Percentiles rank a stretch among this genome's conserved stretches.
Conservation (phyloP, 2,888 invertebrate species). For the Ramazzottius varieornatus region DNA sequence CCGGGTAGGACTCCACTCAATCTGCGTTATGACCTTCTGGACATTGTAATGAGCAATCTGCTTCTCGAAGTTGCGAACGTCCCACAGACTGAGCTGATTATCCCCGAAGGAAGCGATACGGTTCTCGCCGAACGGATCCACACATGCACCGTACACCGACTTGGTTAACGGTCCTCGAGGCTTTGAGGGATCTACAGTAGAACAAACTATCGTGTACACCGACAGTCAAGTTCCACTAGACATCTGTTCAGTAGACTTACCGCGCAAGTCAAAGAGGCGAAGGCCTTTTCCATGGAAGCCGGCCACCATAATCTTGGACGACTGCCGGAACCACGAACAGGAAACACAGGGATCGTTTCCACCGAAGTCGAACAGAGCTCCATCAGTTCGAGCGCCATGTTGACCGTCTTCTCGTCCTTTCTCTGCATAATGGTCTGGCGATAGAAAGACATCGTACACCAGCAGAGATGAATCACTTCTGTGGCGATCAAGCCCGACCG, state of each 20-base stretch:
- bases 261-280: conserved; percentile 63
- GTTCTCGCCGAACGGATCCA: conserved; percentile 47
- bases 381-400: neutral
- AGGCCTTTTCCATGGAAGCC: conserved; percentile 69
- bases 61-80: conserved; percentile 4
- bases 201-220: no score
- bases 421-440: neutral
- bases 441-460: neutral
- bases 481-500: conserved; percentile 6
- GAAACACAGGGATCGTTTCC: neutral
- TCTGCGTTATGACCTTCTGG: neutral
- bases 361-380: neutral
- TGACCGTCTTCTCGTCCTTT: neutral
- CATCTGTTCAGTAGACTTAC: no score
- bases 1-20: conserved; percentile 1
- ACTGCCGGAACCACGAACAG: conserved; percentile 40
- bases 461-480: conserved; percentile 3
- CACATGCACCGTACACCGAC: conserved; percentile 51
- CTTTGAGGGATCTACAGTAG: conserved; percentile 38
- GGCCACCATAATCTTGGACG: conserved; percentile 47
- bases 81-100: conserved; percentile 5
- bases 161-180: conserved; percentile 43
- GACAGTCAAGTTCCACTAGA: no score
- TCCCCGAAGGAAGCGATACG: conserved; percentile 46
- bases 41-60: neutral